These are phyloP conservation scores for Gadopsis bispinosus DNA, from an alignment of 2,797 vertebrate species.

Conservation along the genomic window DNA sequence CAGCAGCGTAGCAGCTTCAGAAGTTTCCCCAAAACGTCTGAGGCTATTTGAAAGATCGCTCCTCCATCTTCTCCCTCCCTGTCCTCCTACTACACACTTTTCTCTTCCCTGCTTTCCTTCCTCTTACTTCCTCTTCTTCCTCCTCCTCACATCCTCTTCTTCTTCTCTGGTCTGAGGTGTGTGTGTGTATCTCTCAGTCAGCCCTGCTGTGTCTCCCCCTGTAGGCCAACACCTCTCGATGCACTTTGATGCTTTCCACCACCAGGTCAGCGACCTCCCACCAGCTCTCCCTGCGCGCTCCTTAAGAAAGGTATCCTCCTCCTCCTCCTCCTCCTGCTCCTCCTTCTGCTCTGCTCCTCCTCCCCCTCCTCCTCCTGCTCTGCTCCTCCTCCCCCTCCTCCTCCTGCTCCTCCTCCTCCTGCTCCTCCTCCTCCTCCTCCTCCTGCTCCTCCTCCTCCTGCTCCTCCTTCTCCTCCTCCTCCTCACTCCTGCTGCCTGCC, in stretches of 20 bases:
- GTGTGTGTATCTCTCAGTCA: conserved; percentile 60
- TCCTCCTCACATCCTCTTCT: background rate
- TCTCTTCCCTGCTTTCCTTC: background rate
- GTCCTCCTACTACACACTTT: background rate
- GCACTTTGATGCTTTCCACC: conserved; percentile 95
- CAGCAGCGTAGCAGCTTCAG: background rate
- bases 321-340: conserved; percentile 32
- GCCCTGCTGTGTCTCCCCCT: conserved; percentile 80
- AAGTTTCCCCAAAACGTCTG: background rate
- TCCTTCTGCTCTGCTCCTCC: too few species aligned
- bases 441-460: conserved; percentile 43
- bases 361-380: conserved; percentile 53
- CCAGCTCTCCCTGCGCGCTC: conserved; percentile 93
- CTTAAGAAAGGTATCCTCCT: conserved; percentile 92
- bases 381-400: background rate
- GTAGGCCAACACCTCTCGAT: conserved; percentile 91
- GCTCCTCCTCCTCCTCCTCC: conserved; percentile 47
- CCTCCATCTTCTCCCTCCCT: background rate
- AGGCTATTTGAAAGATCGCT: background rate
- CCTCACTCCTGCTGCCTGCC: conserved; percentile 40
- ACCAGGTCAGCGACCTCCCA: conserved; percentile 91
- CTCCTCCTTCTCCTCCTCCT: conserved; percentile 3
- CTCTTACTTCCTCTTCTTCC: background rate
- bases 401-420: conserved; percentile 61
- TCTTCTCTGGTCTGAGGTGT: conserved; percentile 44